These are phyloP conservation scores for Bombylius major DNA, from an alignment of 2,888 invertebrate species.

Conservation along the genomic window DNA sequence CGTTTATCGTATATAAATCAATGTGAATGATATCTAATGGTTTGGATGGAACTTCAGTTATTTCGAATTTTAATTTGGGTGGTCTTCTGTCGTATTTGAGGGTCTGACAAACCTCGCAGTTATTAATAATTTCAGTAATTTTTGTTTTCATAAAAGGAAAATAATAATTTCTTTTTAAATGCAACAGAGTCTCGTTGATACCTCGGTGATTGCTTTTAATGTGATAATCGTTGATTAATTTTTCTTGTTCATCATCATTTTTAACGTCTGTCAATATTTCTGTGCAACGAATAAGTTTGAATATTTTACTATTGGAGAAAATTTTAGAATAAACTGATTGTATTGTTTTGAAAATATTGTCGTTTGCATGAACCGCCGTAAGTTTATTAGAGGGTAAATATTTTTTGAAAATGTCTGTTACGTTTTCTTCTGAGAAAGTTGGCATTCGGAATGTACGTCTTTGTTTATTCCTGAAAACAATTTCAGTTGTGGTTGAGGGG, in stretches of 20 bases:
- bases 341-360: conserved; percentile 7
- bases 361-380: conserved; percentile 9
- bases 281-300: conserved; percentile 3
- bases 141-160: conserved; percentile 11
- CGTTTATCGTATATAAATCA: conserved; percentile 12
- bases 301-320: conserved; percentile 6
- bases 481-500: conserved; percentile 5
- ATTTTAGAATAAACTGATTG: conserved; percentile 12
- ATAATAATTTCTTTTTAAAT: conserved; percentile 7
- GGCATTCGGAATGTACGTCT: background rate
- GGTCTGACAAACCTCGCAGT: conserved; percentile 4
- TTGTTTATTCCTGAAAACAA: conserved; percentile 11
- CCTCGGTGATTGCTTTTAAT: conserved; percentile 5
- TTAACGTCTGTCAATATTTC: conserved; percentile 1
- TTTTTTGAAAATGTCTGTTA: conserved; percentile 9
- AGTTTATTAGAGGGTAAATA: conserved; percentile 11
- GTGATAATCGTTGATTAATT: conserved; percentile 4
- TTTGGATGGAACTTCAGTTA: conserved; percentile 13
- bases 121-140: conserved; percentile 7
- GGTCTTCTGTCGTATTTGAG: conserved; percentile 14
- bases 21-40: conserved; percentile 12
- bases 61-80: conserved; percentile 11
- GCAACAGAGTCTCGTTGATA: conserved; percentile 7
- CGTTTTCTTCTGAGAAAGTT: background rate
- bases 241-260: conserved; percentile 3